phyloP scores from a whole-genome alignment of 2,888 invertebrate genomes.

The Dendrolimus pini region DNA sequence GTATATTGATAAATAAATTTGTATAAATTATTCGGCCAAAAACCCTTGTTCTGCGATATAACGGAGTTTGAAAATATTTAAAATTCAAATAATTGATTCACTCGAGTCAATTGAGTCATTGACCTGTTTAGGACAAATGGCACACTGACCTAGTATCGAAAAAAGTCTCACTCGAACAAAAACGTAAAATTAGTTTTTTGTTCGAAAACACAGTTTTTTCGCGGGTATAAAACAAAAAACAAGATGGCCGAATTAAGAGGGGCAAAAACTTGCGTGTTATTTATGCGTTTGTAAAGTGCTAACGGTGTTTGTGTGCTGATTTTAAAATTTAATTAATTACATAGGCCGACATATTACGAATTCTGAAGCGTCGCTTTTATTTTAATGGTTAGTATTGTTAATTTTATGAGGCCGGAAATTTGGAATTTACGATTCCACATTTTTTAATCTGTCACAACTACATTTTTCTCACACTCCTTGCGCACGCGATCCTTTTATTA shows the following conservation, averaged over 20 bases:
- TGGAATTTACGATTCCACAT: too few relatives aligned
- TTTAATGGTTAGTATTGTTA: too few relatives aligned
- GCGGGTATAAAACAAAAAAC: conserved; percentile 7
- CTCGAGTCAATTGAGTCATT: background rate
- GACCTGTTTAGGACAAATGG: background rate
- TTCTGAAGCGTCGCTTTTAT: too few relatives aligned
- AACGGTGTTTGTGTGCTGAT: conserved; percentile 25
- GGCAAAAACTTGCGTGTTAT: conserved; percentile 19
- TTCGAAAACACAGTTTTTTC: background rate
- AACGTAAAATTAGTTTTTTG: background rate
- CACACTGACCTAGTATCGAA: background rate
- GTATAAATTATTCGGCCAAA: background rate
- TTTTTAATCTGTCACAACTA: too few relatives aligned
- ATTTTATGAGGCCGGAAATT: too few relatives aligned
- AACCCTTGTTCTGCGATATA: background rate
- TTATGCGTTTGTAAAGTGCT: conserved; percentile 39
- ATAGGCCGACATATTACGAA: too few relatives aligned
- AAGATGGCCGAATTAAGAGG: conserved; percentile 29
- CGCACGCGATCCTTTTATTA: too few relatives aligned
- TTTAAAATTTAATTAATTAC: too few relatives aligned
- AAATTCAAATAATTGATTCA: background rate
- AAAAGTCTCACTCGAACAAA: background rate
- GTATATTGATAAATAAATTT: background rate
- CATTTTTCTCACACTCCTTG: too few relatives aligned
- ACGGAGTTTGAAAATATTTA: background rate